These are phyloP conservation scores for Leiothrix lutea DNA, from an alignment of 2,113 vertebrate species.

Conservation along the genomic window DNA sequence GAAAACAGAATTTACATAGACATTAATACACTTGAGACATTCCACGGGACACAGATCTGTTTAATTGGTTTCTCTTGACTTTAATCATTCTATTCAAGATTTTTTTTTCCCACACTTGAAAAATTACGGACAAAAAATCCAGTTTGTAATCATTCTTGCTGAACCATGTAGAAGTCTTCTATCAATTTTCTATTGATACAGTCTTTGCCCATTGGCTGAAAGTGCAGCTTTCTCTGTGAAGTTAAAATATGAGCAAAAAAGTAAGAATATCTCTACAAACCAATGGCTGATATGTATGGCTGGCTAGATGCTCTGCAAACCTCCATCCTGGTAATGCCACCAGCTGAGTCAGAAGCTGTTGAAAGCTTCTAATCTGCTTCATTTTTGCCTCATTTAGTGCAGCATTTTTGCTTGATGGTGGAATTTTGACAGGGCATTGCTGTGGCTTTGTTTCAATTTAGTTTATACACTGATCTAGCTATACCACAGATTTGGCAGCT, in stretches of 20 bases:
- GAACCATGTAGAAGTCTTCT: neutral
- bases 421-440: slow-evolving; percentile 28
- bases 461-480: neutral
- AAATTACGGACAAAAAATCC: neutral
- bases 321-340: neutral
- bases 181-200: neutral
- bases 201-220: slow-evolving; percentile 7
- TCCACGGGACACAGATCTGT: neutral
- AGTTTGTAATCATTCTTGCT: slow-evolving; percentile 13
- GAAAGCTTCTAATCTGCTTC: slow-evolving; percentile 12
- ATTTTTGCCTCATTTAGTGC: slow-evolving; percentile 11
- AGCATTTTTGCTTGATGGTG: neutral
- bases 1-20: slow-evolving; percentile 9
- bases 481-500: slow-evolving; percentile 1
- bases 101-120: slow-evolving; percentile 17
- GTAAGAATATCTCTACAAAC: neutral
- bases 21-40: slow-evolving; percentile 16
- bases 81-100: neutral
- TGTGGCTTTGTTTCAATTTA: slow-evolving; percentile 34
- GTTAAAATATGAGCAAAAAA: neutral
- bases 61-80: slow-evolving; percentile 42
- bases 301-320: neutral
- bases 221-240: neutral
- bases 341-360: slow-evolving; percentile 30
- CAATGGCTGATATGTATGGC: neutral